Base-by-base conservation (phyloP, 1,140 invertebrate species). In the Diorhabda carinulata region DNA sequence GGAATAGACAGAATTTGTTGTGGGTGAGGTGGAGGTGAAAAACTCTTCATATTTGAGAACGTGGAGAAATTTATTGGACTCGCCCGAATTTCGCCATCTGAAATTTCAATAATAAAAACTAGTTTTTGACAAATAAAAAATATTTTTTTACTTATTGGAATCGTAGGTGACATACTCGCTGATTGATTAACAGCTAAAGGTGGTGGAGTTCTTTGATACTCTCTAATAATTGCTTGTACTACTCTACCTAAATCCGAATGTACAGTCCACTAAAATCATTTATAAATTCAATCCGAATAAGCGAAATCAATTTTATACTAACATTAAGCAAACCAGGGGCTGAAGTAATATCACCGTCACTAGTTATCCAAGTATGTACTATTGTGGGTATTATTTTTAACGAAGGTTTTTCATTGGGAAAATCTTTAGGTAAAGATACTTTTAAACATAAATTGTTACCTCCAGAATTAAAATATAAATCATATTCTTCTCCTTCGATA, bases 231-330 rank as follows among this genome's bases (percentile, higher is more conserved):
- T 7, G 88, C 90, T 80, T 92, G 90, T 2, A 92, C 91, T 52
- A 92, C 88, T 68, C 90, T 83, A 25, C 91, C 91, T 67, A 92
- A 83, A 82, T 92, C 91, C 57, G 90, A 91, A 80, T 92, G 89
- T 57, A 87, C 81, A 67, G 90, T 89, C 78, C 88, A 92, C 87
- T 89, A 71, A 47, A 78, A 80, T 68, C 72, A 70, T 74, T n/a
- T 47, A 70, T 52, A 47, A 61, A 4, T 9, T 44, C 40, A 6
- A 60, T 10, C 8, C 52, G 7, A 1, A 52, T 57, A 68, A 7
- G 40, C 41, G 9, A 64, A 10, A 47, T 42, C 57, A 8, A 6
- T 42, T 57, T 0, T 5, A 25, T 69, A 78, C 80, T 83, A 83
- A 89, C 88, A 82, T 91, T 91, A 43, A 91, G 72, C 57, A 92